These are phyloP conservation scores for Eulithis testata DNA, from an alignment of 2,888 invertebrate species.

Conservation along the genomic window DNA sequence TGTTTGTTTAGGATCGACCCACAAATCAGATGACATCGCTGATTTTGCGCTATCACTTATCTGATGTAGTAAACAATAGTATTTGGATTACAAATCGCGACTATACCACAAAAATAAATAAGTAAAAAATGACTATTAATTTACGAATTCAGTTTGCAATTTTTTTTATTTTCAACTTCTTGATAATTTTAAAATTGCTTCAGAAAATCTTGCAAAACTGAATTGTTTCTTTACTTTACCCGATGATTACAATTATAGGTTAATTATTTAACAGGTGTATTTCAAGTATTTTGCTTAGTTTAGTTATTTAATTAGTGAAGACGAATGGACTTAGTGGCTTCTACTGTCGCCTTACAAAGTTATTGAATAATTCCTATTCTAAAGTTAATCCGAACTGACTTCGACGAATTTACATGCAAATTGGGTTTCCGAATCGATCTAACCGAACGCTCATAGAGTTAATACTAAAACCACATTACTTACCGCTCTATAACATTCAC, in stretches of 20 bases:
- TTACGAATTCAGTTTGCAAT: too few relatives aligned
- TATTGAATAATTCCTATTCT: slow-evolving; percentile 60
- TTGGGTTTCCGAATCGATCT: slow-evolving; percentile 76
- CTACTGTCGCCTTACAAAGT: slow-evolving; percentile 18
- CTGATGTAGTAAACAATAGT: not conserved
- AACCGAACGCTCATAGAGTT: slow-evolving; percentile 72
- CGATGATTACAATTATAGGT: too few relatives aligned
- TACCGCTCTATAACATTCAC: not conserved
- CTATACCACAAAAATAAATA: too few relatives aligned
- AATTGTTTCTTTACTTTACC: too few relatives aligned
- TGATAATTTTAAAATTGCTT: too few relatives aligned
- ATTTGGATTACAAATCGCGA: not conserved
- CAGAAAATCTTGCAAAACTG: too few relatives aligned
- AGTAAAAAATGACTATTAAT: too few relatives aligned
- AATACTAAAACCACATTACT: slow-evolving; percentile 55
- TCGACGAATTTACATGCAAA: slow-evolving; percentile 79
- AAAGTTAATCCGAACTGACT: slow-evolving; percentile 74
- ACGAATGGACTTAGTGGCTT: slow-evolving; percentile 15
- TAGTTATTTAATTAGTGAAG: slow-evolving; percentile 8
- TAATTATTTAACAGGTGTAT: not conserved
- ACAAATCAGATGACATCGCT: slow-evolving; percentile 39
- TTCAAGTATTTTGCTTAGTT: slow-evolving; percentile 15
- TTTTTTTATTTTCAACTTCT: too few relatives aligned
- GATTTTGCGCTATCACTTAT: slow-evolving; percentile 6
- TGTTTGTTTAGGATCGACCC: slow-evolving; percentile 45